Evolutionary conservation across 2,888 invertebrate species (phyloP), one percentile per base, ranked within the genome.

Genomic region (Uropetala carovei): DNA sequence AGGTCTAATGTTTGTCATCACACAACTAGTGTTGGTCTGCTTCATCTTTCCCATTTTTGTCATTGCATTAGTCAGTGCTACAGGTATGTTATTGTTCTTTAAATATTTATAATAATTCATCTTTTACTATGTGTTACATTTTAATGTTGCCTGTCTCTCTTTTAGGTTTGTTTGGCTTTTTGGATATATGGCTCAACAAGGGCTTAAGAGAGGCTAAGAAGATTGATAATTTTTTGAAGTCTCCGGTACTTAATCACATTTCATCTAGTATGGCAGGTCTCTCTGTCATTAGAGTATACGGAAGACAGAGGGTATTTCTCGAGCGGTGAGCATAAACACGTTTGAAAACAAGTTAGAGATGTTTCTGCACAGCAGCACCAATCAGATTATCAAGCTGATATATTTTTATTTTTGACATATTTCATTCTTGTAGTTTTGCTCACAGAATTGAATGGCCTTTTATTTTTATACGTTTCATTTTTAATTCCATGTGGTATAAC

Each of bases 221-320:
- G 83, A 94, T 95, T 84, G 96, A 96, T 93, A 95, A 95, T 93
- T 94, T 95, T 60, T 95, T 96, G 2, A 94, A 96, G 84, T 95
- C 96, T 0, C 96, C 96, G 0, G 94, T 96, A 0, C 94, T 96
- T 93, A 95, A 95, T 93, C 96, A 96, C 94, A 94, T 96, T 59
- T 94, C 95, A 5, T 95, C 95, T 3, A 95, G 95, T 16, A 94
- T 96, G 75, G 95, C 96, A 92, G 96, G 96, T n/a, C 94, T 96
- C 43, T 93, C 94, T 0, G 93, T 95, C 22, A 96, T 96, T 84
- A 94, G 95, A 93, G 95, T 96, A 10, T 96, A 95, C 93, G 94
- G 94, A 64, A 95, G 95, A 93, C 89, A 89, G 30, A 92, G 92
- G 92, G 93, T 93, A 91, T 92, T 92, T 89, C 13, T 82, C 16